Evolutionary conservation across 2,113 vertebrate genomes (phyloP).

Genomic region (Caranx ignobilis): DNA sequence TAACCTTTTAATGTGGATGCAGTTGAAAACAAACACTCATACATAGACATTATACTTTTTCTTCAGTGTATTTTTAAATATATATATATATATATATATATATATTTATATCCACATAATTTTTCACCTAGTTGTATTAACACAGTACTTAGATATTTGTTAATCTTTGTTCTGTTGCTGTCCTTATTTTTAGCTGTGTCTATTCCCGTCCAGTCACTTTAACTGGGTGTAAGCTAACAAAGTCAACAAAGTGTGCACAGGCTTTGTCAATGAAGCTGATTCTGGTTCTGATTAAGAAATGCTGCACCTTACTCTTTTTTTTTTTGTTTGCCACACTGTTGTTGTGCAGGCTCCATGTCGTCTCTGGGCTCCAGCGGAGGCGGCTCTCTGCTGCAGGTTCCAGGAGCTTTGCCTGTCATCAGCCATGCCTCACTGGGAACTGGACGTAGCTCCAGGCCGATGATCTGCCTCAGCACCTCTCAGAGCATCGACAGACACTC

Average conservation of each 20-base stretch:
- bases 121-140: too few species aligned
- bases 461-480: conserved; percentile 72
- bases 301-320: neutral
- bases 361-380: conserved; percentile 86
- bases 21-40: too few species aligned
- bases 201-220: too few species aligned
- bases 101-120: too few species aligned
- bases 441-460: conserved; percentile 69
- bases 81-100: too few species aligned
- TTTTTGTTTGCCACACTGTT: neutral
- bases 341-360: conserved; percentile 84
- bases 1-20: too few species aligned
- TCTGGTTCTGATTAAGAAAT: neutral
- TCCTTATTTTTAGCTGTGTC: too few species aligned
- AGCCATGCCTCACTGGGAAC: conserved; percentile 75
- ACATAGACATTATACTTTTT: too few species aligned
- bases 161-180: too few species aligned
- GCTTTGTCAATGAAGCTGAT: neutral
- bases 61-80: too few species aligned
- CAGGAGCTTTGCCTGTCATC: conserved; percentile 74
- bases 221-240: neutral
- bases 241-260: too few species aligned
- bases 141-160: too few species aligned
- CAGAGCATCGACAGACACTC: conserved; percentile 70
- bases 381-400: conserved; percentile 85